Percentiles rank a stretch among this genome's conserved stretches.
Conservation (phyloP, 2,113 vertebrate species). For the Cynoglossus semilaevis region DNA sequence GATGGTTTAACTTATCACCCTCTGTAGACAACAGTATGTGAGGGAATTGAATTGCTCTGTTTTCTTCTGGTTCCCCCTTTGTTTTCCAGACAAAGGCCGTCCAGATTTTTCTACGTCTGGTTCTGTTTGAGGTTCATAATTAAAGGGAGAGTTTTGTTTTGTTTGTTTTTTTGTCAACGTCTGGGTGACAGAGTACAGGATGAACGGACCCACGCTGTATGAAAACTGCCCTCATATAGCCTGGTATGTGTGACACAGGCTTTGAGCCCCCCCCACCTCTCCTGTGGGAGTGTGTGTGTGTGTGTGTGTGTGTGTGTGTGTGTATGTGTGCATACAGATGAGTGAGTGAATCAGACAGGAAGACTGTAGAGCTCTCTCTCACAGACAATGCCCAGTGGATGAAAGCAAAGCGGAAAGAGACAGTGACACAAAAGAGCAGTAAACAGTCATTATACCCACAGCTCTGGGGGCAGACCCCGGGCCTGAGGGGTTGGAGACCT, state of each 20-base stretch:
- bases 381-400: conserved; percentile 58
- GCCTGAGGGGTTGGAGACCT: conserved; percentile 40
- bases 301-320: conserved; percentile 4
- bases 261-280: conserved; percentile 67
- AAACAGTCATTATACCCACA: conserved; percentile 62
- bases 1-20: too few relatives aligned
- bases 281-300: conserved; percentile 18
- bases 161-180: background rate
- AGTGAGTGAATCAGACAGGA: conserved; percentile 55
- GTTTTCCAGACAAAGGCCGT: background rate
- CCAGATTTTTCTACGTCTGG: background rate
- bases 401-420: conserved; percentile 53
- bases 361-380: conserved; percentile 51
- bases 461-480: conserved; percentile 37
- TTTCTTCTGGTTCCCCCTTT: too few relatives aligned
- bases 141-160: background rate
- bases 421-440: conserved; percentile 61
- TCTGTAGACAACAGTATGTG: background rate
- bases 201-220: background rate
- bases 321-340: conserved; percentile 15
- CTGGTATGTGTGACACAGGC: conserved; percentile 73
- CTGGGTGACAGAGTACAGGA: background rate
- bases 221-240: conserved; percentile 77
- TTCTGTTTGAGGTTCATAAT: background rate
- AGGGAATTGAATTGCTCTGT: background rate